A percentile compares a stretch with the other conserved stretches of the same genome.
These are phyloP conservation scores for Eumerus sabulonum DNA, from an alignment of 2,888 invertebrate genomes.

Conservation along the genomic window DNA sequence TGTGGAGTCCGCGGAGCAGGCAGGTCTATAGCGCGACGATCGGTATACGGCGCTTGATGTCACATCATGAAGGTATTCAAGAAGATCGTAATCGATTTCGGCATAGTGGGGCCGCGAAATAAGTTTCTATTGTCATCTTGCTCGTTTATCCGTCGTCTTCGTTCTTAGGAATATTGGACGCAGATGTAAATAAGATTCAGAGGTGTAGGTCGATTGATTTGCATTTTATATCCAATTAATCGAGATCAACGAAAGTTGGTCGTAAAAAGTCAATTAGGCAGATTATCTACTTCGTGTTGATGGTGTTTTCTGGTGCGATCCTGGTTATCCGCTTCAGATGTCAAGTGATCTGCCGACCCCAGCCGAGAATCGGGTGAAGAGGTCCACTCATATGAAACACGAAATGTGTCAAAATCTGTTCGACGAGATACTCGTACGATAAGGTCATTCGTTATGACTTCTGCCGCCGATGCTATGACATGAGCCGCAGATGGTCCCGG, in stretches of 20 bases:
- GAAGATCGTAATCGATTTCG: constrained; percentile 17
- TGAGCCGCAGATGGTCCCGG: background rate
- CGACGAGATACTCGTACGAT: constrained; percentile 44
- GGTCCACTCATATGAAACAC: constrained; percentile 40
- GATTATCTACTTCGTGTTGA: too few relatives aligned
- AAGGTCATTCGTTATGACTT: constrained; percentile 20
- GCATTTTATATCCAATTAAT: constrained; percentile 16
- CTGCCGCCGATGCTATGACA: constrained; percentile 23
- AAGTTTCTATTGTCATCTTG: background rate
- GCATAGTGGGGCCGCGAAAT: constrained; percentile 25
- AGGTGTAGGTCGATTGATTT: constrained; percentile 2
- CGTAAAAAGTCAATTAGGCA: constrained; percentile 11
- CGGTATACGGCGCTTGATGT: constrained; percentile 6
- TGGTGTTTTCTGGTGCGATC: too few relatives aligned
- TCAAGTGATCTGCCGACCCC: too few relatives aligned
- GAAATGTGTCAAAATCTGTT: constrained; percentile 61
- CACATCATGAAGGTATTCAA: constrained; percentile 13
- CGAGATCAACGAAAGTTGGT: constrained; percentile 5
- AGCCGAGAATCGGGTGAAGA: constrained; percentile 27
- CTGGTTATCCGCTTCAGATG: too few relatives aligned
- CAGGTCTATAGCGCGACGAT: constrained; percentile 23
- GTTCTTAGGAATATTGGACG: constrained; percentile 11
- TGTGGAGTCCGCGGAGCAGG: too few relatives aligned
- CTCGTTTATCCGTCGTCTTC: too few relatives aligned
- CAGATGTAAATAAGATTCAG: background rate